Conservation (phyloP, 2,113 vertebrate species). For the Pheucticus melanocephalus region DNA sequence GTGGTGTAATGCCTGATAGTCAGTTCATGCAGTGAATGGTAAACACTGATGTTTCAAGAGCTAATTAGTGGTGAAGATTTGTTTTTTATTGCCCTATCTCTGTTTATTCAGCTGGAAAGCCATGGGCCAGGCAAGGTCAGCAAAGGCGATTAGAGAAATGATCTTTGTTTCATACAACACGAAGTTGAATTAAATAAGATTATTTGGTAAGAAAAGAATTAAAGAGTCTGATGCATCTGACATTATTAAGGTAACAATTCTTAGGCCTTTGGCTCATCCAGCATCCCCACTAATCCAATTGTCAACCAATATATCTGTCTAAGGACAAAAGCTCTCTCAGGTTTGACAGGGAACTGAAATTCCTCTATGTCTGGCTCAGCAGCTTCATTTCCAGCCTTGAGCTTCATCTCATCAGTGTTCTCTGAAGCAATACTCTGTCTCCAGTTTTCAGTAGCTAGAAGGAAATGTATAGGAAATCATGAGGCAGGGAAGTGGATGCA, state of each 20-base stretch:
- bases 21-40: neutral
- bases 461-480: neutral
- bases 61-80: neutral
- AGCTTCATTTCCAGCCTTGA: neutral
- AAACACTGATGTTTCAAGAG: neutral
- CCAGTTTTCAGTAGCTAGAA: neutral
- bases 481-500: neutral
- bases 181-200: neutral
- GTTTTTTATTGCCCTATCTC: neutral
- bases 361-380: neutral
- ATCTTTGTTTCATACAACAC: neutral
- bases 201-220: neutral
- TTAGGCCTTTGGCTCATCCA: neutral
- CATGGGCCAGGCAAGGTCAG: neutral
- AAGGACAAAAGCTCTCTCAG: neutral
- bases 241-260: neutral
- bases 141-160: neutral
- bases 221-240: neutral
- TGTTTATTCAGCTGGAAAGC: constrained; percentile 21
- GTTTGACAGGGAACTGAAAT: neutral
- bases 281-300: neutral
- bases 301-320: neutral
- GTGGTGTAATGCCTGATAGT: neutral
- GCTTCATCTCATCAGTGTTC: neutral
- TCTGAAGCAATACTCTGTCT: neutral